These are phyloP conservation scores for Pantala flavescens DNA, from an alignment of 1,140 invertebrate species.

Conservation along the genomic window DNA sequence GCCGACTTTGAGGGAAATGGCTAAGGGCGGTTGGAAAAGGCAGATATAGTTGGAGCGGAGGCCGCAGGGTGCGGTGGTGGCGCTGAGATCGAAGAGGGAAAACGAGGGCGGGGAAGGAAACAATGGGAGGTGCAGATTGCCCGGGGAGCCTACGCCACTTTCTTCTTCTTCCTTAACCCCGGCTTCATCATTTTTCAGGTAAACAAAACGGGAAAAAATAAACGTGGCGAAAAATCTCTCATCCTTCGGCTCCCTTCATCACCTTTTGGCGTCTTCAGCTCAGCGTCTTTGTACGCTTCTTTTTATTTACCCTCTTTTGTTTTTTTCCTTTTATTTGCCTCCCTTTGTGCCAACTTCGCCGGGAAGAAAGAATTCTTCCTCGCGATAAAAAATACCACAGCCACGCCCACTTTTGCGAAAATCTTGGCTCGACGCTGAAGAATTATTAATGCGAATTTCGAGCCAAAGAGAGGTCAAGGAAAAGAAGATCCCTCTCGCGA, in stretches of 20 bases:
- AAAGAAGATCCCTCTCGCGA: too few relatives aligned
- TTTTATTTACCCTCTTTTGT: constrained; percentile 19
- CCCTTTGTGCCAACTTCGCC: background rate
- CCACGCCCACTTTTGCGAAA: too few relatives aligned
- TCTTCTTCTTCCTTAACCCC: constrained; percentile 5
- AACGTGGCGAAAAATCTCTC: background rate
- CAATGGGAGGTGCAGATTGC: background rate
- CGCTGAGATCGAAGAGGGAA: background rate
- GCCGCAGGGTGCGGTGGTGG: background rate
- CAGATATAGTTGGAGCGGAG: background rate
- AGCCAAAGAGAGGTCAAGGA: too few relatives aligned
- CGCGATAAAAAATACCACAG: too few relatives aligned
- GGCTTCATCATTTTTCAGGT: constrained; percentile 5
- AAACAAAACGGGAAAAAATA: constrained; percentile 11
- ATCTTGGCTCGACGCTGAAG: too few relatives aligned
- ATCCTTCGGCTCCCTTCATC: constrained; percentile 23
- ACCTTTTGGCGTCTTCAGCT: constrained; percentile 20
- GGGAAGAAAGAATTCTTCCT: background rate
- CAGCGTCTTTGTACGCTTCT: background rate
- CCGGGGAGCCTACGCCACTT: background rate
- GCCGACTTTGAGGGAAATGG: background rate
- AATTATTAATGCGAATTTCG: too few relatives aligned
- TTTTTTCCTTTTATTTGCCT: constrained; percentile 11
- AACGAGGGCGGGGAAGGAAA: background rate
- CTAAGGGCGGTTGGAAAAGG: background rate